Conservation (phyloP, 2,888 invertebrate species). For the Bombylius major region DNA sequence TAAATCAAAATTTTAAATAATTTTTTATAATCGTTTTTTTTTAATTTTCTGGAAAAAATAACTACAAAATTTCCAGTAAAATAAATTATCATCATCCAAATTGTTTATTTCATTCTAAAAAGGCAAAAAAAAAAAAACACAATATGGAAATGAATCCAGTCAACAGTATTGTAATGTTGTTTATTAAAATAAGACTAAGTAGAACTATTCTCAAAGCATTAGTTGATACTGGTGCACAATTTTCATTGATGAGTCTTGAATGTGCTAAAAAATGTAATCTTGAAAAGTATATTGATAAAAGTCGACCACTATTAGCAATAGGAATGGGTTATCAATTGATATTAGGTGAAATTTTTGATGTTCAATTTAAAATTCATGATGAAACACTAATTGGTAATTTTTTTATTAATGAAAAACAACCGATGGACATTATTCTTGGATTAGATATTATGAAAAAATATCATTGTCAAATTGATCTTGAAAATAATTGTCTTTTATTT, state of each 20-base stretch:
- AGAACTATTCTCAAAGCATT: background rate
- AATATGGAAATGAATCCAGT: no score
- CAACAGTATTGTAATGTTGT: background rate
- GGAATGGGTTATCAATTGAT: background rate
- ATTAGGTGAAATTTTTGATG: background rate
- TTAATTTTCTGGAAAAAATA: no score
- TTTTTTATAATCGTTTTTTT: no score
- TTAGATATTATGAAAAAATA: background rate
- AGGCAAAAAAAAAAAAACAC: no score
- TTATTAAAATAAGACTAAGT: background rate
- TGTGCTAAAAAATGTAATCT: background rate
- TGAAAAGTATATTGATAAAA: background rate
- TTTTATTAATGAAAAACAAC: background rate
- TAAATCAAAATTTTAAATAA: no score
- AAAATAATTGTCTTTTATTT: background rate
- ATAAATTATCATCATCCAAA: no score
- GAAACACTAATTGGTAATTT: background rate
- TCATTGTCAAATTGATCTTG: background rate
- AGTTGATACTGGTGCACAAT: background rate
- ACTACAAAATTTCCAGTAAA: no score
- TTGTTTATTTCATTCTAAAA: no score
- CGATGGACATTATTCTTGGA: background rate
- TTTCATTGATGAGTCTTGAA: background rate
- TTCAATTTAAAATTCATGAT: background rate
- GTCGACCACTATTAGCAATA: background rate